Evolutionary conservation across 2,797 vertebrate genomes (phyloP), one percentile per base, ranked within the genome.

Genomic region (Myotis vivesi): DNA sequence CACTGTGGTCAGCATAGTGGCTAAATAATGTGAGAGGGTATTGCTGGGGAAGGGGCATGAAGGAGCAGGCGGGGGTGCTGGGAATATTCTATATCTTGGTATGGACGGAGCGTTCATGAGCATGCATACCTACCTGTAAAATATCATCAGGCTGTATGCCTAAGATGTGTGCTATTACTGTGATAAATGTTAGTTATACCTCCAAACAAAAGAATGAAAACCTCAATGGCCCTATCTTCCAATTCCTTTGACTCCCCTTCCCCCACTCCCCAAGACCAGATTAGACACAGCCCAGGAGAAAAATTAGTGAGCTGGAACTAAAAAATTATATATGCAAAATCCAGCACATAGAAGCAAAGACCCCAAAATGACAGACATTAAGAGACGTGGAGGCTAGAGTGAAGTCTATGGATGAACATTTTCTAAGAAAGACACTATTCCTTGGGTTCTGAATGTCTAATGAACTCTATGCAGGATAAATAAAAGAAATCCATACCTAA

Each of bases 241-340:
- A 71, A 28, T 92, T 80, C 36, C 44, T 80, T 83, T 87, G 55
- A 82, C 19, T 33, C 7, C 3, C 12, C 19, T 11, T 38, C 16
- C 6, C 9, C 19, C 2, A 15, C 28, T 6, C 9, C 16, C 11
- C 15, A n/a, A 68, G n/a, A 51, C 36, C 38, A 22, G 0, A 59
- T 89, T 79, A 89, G 76, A 79, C 25, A 89, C 5, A 92, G 36
- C 1, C 23, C 71, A 83, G 75, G 80, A 87, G 36, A 95, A 95
- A 92, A 92, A 84, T 82, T 33, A 76, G 30, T 89, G 33, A 92
- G 33, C 38, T 76, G 15, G 15, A 93, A 68, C 51, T 66, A 38
- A 83, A 72, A 38, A 68, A 64, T 30, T 30, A 82, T 80, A 87
- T 76, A 87, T 9, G 68, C n/a, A 68, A 73, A 91, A 89, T 94